A percentile compares a stretch with the other conserved stretches of the same genome.
Conservation (phyloP, 2,888 invertebrate genomes). For the Amphipoea oculea region DNA sequence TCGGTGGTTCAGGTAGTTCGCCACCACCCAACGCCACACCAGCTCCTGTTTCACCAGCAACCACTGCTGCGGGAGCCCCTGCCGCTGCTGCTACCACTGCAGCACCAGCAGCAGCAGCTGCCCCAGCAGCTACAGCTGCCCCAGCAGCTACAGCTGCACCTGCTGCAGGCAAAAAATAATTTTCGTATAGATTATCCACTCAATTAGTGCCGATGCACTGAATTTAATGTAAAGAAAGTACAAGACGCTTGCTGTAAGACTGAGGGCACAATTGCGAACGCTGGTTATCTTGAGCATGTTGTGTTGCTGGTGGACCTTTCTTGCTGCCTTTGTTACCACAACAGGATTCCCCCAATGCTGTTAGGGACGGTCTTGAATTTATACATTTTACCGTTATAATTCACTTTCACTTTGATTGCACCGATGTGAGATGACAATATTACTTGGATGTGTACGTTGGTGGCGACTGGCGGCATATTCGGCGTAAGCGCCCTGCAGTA, state of each 20-base stretch:
- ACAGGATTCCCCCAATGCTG: background rate
- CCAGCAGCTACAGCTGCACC: conserved; percentile 60
- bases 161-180: conserved; percentile 49
- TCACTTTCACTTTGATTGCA: background rate
- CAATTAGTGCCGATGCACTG: conserved; percentile 1
- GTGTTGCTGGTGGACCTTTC: background rate
- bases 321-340: background rate
- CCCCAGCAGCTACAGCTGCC: conserved; percentile 54
- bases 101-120: conserved; percentile 55
- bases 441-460: background rate
- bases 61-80: conserved; percentile 5
- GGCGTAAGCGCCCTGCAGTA: too few relatives aligned
- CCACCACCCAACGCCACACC: conserved; percentile 32
- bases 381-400: background rate
- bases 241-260: background rate
- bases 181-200: conserved; percentile 2
- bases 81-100: conserved; percentile 44
- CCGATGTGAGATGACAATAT: background rate
- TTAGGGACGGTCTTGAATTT: too few relatives aligned
- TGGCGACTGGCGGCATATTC: background rate
- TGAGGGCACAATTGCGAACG: background rate
- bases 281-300: background rate
- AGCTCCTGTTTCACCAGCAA: conserved; percentile 16
- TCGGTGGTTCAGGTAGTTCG: background rate
- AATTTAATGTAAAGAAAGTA: background rate